These are phyloP conservation scores for Metopolophium dirhodum DNA, from an alignment of 1,140 invertebrate species.

Conservation along the genomic window DNA sequence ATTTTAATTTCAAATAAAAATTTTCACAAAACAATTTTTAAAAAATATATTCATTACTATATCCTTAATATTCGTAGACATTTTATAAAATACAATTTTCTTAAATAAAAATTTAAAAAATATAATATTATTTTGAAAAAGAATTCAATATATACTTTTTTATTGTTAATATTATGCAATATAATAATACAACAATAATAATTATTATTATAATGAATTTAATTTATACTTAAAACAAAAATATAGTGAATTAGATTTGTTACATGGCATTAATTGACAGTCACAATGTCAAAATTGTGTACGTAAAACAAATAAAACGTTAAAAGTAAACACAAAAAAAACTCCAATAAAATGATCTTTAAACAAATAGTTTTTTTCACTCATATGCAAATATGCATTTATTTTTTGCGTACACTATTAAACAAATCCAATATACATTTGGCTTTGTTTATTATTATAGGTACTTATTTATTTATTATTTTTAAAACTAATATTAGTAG, in stretches of 20 bases:
- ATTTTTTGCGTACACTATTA: slow-evolving; percentile 39
- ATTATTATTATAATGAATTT: slow-evolving; percentile 35
- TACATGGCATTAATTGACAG: background rate
- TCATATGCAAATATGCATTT: slow-evolving; percentile 16
- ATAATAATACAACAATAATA: slow-evolving; percentile 18
- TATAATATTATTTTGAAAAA: slow-evolving; percentile 43
- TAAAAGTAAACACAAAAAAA: background rate
- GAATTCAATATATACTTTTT: background rate
- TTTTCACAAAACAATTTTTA: slow-evolving; percentile 30
- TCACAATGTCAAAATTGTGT: slow-evolving; percentile 19
- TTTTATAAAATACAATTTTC: slow-evolving; percentile 33
- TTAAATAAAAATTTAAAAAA: slow-evolving; percentile 44
- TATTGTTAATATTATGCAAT: slow-evolving; percentile 18
- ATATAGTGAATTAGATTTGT: slow-evolving; percentile 29
- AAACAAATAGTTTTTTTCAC: slow-evolving; percentile 33
- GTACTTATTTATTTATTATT: slow-evolving; percentile 56
- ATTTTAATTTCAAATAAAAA: slow-evolving; percentile 42
- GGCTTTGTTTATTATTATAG: slow-evolving; percentile 41
- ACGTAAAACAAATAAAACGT: slow-evolving; percentile 27
- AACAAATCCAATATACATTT: slow-evolving; percentile 14
- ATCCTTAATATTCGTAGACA: slow-evolving; percentile 14
- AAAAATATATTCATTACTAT: background rate
- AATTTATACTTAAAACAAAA: slow-evolving; percentile 34
- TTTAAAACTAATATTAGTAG: slow-evolving; percentile 56
- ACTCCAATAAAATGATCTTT: slow-evolving; percentile 10